Conservation (phyloP, 2,888 invertebrate genomes). For the Nymphalis c-album region DNA sequence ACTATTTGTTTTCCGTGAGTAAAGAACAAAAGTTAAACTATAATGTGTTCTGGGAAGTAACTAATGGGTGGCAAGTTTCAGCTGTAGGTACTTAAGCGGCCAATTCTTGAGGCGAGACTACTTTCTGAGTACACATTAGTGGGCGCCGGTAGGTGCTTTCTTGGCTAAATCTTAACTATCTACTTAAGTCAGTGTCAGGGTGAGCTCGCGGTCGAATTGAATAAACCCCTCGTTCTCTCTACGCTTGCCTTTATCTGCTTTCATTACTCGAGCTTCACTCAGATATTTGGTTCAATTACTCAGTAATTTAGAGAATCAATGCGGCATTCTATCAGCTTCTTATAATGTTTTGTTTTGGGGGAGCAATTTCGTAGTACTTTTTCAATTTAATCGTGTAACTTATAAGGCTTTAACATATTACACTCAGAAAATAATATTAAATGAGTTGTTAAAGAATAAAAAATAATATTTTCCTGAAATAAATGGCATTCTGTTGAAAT, state of each 20-base stretch:
- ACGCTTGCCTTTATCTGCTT: slow-evolving; percentile 70
- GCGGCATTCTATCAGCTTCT: slow-evolving; percentile 73
- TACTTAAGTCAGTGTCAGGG: slow-evolving; percentile 73
- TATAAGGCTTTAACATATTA: slow-evolving; percentile 42
- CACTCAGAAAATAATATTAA: slow-evolving; percentile 13
- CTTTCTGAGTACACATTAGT: slow-evolving; percentile 78
- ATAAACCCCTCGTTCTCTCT: slow-evolving; percentile 63
- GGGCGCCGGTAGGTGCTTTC: slow-evolving; percentile 62
- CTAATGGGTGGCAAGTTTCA: slow-evolving; percentile 76
- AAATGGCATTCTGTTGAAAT: too few species aligned
- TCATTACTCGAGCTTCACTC: slow-evolving; percentile 74
- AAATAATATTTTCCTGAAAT: background rate
- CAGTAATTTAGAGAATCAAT: slow-evolving; percentile 73
- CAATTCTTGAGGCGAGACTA: slow-evolving; percentile 72
- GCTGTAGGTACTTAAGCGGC: slow-evolving; percentile 72
- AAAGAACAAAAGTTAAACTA: slow-evolving; percentile 72
- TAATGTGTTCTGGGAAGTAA: slow-evolving; percentile 74
- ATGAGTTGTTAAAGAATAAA: background rate
- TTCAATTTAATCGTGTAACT: slow-evolving; percentile 20
- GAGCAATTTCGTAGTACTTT: slow-evolving; percentile 20
- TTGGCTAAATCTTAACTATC: slow-evolving; percentile 76
- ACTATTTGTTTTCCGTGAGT: slow-evolving; percentile 56
- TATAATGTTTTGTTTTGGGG: slow-evolving; percentile 41
- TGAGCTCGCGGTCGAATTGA: slow-evolving; percentile 67
- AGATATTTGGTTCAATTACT: slow-evolving; percentile 76